phyloP scores from a whole-genome alignment of 2,113 vertebrate species.

The Garra rufa region DNA sequence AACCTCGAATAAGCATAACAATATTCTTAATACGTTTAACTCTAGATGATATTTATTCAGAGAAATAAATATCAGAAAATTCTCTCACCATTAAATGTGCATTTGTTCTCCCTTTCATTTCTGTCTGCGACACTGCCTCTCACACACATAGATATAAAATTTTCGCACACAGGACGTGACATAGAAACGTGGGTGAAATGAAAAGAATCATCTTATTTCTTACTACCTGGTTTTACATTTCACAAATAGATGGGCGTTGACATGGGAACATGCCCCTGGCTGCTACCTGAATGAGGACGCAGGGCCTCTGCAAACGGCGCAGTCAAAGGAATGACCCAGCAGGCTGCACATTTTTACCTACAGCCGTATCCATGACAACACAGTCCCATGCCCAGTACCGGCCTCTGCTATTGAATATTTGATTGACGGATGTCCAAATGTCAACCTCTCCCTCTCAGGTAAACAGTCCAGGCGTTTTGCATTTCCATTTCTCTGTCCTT shows the following conservation, averaged over 20 bases:
- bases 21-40: background rate
- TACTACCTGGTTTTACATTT: constrained; percentile 40
- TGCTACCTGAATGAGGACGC: constrained; percentile 27
- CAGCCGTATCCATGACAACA: constrained; percentile 77
- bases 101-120: background rate
- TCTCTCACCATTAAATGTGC: background rate
- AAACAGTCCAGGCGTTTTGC: constrained; percentile 16
- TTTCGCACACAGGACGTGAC: background rate
- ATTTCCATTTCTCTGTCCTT: background rate
- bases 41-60: background rate
- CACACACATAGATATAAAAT: background rate
- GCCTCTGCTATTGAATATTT: constrained; percentile 77
- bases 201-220: constrained; percentile 54
- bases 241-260: constrained; percentile 33
- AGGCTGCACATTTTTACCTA: constrained; percentile 77
- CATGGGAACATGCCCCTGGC: constrained; percentile 34
- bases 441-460: constrained; percentile 72
- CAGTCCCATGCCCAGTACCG: constrained; percentile 68
- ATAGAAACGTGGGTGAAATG: constrained; percentile 41
- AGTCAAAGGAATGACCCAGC: constrained; percentile 66
- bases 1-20: background rate
- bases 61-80: background rate
- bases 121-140: background rate
- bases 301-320: constrained; percentile 1
- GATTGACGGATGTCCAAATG: constrained; percentile 82